These are phyloP conservation scores for Sturnira hondurensis DNA, from an alignment of 2,113 vertebrate species.

Conservation along the genomic window DNA sequence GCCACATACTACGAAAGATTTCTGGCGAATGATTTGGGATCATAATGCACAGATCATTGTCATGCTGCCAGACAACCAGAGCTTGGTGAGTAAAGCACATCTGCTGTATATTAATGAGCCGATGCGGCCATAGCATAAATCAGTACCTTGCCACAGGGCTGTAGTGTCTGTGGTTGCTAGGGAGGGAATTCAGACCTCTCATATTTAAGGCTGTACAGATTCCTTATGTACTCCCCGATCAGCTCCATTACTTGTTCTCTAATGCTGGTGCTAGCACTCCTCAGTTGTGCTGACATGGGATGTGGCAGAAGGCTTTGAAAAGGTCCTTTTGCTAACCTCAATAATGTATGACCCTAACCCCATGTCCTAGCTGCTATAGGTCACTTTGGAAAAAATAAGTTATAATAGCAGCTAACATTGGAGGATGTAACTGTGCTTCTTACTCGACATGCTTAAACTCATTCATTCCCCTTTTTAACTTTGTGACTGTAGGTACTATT, in stretches of 20 bases:
- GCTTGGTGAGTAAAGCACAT: slow-evolving; percentile 84
- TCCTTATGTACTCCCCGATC: background rate
- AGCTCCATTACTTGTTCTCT: background rate
- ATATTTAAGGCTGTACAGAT: background rate
- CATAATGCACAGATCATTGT: slow-evolving; percentile 97
- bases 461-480: background rate
- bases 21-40: slow-evolving; percentile 99
- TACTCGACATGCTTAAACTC: background rate
- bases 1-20: slow-evolving; percentile 96
- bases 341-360: background rate
- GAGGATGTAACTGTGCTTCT: background rate
- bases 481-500: background rate
- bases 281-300: rapidly evolving
- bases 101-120: background rate
- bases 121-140: background rate
- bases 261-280: too few species aligned
- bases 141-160: background rate
- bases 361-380: background rate
- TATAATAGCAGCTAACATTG: background rate
- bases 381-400: background rate
- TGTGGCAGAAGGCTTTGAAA: background rate
- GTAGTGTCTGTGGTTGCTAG: background rate
- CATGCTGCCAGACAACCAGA: slow-evolving; percentile 95
- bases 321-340: background rate
- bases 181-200: background rate